Evolutionary conservation across 1,140 invertebrate genomes (phyloP), one percentile per base, ranked within the genome.

Genomic region (Zaprionus africanus): DNA sequence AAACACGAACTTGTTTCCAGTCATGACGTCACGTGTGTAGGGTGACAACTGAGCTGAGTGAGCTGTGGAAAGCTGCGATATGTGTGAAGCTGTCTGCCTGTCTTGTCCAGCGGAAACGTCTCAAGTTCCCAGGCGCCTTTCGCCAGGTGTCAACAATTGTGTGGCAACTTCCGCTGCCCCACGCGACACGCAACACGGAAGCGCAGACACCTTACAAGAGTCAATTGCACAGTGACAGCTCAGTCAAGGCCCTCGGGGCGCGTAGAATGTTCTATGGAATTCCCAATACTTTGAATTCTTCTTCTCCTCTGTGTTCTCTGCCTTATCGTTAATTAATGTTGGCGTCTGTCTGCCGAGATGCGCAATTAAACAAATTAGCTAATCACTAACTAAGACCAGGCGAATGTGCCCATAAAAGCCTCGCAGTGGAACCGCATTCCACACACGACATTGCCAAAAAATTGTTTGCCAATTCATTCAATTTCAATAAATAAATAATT

Each of bases 401-500:
- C 41, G 41, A 46, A 46, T 46, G n/a, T 17, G 41, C n/a, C 6
- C 41, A 46, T 49, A 61, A 82, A 86, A 83, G 65, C 65, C 46
- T 81, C 51, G 12, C 17, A 6, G 3, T 26, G 2, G 0, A 61
- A 46, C 76, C 41, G 41, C 71, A 86, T 87, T 86, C 76, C 58
- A 19, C n/a, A 7, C n/a, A 19, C 15, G n/a, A 13, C 31, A 59
- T 41, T 36, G 43, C 56, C 24, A 58, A 38, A 34, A 34, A 43
- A 19, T 64, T 12, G 36, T 64, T 54, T 54, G 54, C 49, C 65
- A 57, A 67, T 66, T 57, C 17, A 36, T 49, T 70, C 22, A 61
- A 72, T 75, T 75, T 82, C 73, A 90, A 90, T 90, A 90, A 90
- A 90, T 90, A 90, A 90, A 90, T 90, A 90, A 85, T 90, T 90